Conservation (phyloP, 2,888 invertebrate genomes). For the Parnassius smintheus region DNA sequence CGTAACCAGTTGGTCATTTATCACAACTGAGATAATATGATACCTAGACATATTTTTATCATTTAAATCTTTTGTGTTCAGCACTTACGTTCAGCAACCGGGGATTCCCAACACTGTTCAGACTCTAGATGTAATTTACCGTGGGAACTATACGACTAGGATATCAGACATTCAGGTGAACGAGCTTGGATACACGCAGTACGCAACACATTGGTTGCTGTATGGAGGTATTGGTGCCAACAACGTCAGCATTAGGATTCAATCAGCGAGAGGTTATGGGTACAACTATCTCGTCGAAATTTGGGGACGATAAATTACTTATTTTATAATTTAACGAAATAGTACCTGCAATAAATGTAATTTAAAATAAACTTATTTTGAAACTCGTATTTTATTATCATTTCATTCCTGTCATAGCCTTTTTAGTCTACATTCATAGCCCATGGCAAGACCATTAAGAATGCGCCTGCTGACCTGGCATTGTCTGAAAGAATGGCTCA, state of each 20-base stretch:
- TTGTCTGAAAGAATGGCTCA: too few relatives aligned
- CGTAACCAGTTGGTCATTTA: too few relatives aligned
- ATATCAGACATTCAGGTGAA: constrained; percentile 51
- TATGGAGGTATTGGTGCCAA: constrained; percentile 45
- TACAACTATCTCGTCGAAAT: constrained; percentile 59
- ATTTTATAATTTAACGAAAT: too few relatives aligned
- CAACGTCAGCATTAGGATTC: constrained; percentile 53
- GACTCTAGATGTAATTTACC: constrained; percentile 54
- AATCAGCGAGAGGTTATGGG: constrained; percentile 53
- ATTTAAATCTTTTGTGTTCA: constrained; percentile 33
- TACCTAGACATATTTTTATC: too few relatives aligned
- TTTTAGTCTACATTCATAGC: too few relatives aligned
- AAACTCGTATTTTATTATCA: too few relatives aligned
- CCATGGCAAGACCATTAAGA: too few relatives aligned
- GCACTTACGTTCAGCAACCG: constrained; percentile 43
- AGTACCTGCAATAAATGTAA: too few relatives aligned
- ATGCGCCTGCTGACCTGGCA: too few relatives aligned
- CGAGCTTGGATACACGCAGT: constrained; percentile 58
- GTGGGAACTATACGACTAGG: constrained; percentile 48
- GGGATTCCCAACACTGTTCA: constrained; percentile 49
- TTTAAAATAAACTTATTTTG: too few relatives aligned
- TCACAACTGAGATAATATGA: too few relatives aligned
- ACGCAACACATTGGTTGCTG: constrained; percentile 45
- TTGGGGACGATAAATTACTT: constrained; percentile 46
- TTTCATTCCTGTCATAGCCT: too few relatives aligned